Base-by-base conservation (phyloP, 2,797 vertebrate genomes). In the Hypotaenidia philippensis region DNA sequence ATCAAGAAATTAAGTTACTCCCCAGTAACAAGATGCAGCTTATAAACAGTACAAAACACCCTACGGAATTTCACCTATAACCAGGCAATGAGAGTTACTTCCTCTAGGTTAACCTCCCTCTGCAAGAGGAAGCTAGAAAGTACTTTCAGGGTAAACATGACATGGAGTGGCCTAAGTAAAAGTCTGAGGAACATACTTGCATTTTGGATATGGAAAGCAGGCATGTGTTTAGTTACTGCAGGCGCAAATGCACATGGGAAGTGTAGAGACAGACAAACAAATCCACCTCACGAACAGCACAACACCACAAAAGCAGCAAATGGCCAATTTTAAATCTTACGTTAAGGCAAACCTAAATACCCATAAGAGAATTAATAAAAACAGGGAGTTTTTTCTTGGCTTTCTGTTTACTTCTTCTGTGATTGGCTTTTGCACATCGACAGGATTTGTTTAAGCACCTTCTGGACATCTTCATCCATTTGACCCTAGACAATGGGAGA, bases 401-500 rank as follows among this genome's bases (percentile, higher is more conserved):
- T 14, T 80, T 86, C 71, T 79, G 21, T 93, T 93, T 83, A 99
- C 97, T 99, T 99, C 95, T 99, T 98, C 96, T 98, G 98, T 52
- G 98, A 98, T 90, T 99, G 99, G 98, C 98, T 98, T 98, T 99
- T 99, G 97, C 99, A 99, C 99, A 99, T 99, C 9, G 99, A 99
- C 72, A 99, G 98, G 88, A 99, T 99, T 95, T 99, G 99, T 96
- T 99, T 99, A 96, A 99, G 98, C 80, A 99, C 99, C 97, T 99
- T 99, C 97, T 99, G 99, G 75, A 99, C 99, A 45, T 99, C 99
- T 98, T 99, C 99, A 96, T 99, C 99, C 99, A 99, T 99, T 96
- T 99, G 99, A 97, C 99, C 99, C 99, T 99, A 97, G 57, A 94
- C 5, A 78, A 84, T 18, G 5, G 22, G 16, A 87, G 25, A 94